These are phyloP conservation scores for Lepus americanus DNA, from an alignment of 2,113 vertebrate species.

Conservation along the genomic window DNA sequence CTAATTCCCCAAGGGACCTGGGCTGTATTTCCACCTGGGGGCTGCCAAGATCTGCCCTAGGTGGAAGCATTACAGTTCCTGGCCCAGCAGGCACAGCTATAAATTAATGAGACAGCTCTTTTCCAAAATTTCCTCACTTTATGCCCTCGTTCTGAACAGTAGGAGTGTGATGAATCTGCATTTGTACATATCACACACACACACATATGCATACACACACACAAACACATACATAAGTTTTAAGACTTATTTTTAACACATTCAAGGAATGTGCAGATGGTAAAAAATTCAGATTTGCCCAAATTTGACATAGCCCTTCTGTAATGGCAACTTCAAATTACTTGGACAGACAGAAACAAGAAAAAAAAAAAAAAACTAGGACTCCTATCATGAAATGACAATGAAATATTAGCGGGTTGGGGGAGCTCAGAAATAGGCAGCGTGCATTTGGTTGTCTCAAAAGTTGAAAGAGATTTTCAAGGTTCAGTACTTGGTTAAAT, in stretches of 20 bases:
- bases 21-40: neutral
- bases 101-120: neutral
- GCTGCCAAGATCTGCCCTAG: neutral
- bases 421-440: neutral
- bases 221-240: neutral
- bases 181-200: neutral
- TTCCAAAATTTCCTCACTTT: neutral
- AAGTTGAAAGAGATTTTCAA: neutral
- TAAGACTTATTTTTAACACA: neutral
- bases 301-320: neutral
- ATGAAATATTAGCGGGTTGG: neutral
- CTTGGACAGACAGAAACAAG: neutral
- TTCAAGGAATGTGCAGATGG: neutral
- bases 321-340: conserved; percentile 24
- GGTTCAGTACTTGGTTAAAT: conserved; percentile 48
- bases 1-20: neutral
- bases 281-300: neutral
- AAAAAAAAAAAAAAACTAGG: neutral
- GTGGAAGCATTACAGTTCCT: neutral
- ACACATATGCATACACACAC: neutral
- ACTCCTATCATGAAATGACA: neutral
- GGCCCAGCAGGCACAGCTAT: neutral
- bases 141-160: neutral
- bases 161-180: neutral
- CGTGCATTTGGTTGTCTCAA: neutral